phyloP scores from a whole-genome alignment of 2,113 vertebrate genomes.

The Sapayoa aenigma region DNA sequence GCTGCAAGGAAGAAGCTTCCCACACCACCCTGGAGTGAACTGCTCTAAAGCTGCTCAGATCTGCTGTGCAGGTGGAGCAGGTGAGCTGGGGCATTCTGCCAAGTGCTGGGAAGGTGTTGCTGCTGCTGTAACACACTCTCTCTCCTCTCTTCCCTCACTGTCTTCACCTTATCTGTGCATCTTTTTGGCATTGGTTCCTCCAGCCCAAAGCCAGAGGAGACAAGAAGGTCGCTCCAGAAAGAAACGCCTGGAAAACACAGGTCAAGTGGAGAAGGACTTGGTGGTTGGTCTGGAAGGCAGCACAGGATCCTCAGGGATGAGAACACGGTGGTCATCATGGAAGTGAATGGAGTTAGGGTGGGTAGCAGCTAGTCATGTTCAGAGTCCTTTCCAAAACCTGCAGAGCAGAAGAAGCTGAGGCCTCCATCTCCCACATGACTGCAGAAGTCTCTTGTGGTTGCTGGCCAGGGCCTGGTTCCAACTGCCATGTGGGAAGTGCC shows the following conservation, averaged over 20 bases:
- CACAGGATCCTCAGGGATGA: accelerated
- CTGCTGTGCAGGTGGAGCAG: neutral
- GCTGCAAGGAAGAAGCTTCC: neutral
- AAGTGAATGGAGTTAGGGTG: accelerated
- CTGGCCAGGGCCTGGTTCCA: neutral
- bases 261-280: neutral
- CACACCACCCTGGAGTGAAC: neutral
- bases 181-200: slow-evolving; percentile 5
- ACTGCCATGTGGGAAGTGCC: accelerated
- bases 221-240: neutral
- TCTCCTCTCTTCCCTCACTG: neutral
- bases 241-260: neutral
- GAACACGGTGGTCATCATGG: accelerated
- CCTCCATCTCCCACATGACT: neutral
- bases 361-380: neutral
- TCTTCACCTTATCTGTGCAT: neutral
- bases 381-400: neutral
- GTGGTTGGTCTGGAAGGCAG: neutral
- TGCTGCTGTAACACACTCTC: neutral
- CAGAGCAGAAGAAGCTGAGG: neutral
- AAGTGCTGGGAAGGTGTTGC: neutral
- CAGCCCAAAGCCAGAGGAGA: neutral
- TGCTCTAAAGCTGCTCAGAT: neutral
- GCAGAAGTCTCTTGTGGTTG: neutral
- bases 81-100: neutral